phyloP scores from a whole-genome alignment of 2,797 vertebrate genomes.

The Streptopelia turtur region DNA sequence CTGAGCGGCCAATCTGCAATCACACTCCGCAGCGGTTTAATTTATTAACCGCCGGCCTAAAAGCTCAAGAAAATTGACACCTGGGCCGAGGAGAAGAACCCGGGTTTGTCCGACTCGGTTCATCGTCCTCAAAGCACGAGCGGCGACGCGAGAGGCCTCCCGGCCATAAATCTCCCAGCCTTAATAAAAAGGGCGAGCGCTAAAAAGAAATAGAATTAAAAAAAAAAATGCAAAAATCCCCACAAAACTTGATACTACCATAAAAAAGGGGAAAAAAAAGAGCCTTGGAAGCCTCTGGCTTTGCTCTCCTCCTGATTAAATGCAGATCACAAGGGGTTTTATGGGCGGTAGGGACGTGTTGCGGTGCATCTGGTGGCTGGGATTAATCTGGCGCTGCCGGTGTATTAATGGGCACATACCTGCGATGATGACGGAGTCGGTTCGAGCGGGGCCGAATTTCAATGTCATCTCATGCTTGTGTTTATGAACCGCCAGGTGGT shows the following conservation, averaged over 20 bases:
- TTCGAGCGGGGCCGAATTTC: conserved; percentile 92
- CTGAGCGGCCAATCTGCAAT: conserved; percentile 45
- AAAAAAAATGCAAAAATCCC: background rate
- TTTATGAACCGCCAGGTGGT: conserved; percentile 98
- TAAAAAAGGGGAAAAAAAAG: conserved; percentile 26
- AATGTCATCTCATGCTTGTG: conserved; percentile 99
- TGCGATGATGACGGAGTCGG: conserved; percentile 86
- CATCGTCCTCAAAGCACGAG: conserved; percentile 9
- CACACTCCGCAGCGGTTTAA: conserved; percentile 6
- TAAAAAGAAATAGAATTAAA: background rate
- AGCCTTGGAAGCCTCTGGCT: conserved; percentile 42
- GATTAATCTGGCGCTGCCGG: conserved; percentile 69
- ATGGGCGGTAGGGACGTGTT: conserved; percentile 51
- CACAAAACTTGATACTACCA: conserved; percentile 55
- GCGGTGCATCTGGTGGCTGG: conserved; percentile 71
- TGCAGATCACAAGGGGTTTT: conserved; percentile 73
- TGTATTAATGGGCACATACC: conserved; percentile 73
- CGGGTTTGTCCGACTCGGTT: conserved; percentile 38
- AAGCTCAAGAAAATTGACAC: conserved; percentile 62
- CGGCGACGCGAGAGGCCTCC: conserved; percentile 25
- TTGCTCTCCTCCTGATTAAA: conserved; percentile 70
- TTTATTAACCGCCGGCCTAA: conserved; percentile 67
- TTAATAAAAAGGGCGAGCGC: conserved; percentile 59
- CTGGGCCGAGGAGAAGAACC: conserved; percentile 53
- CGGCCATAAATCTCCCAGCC: conserved; percentile 62